These are phyloP conservation scores for Tragulus kanchil DNA, from an alignment of 2,113 vertebrate species.

Conservation along the genomic window DNA sequence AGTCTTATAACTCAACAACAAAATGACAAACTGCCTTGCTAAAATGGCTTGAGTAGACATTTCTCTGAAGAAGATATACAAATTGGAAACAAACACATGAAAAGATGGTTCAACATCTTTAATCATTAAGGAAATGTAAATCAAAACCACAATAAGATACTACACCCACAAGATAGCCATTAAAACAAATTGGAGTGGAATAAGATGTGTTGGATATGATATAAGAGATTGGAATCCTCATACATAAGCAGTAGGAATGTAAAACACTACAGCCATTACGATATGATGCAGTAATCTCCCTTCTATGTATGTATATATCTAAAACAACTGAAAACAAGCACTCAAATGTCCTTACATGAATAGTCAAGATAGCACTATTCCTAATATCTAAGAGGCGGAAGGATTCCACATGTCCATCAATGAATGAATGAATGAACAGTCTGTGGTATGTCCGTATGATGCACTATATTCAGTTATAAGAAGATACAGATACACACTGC, in stretches of 20 bases:
- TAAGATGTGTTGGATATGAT: background rate
- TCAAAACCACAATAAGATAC: background rate
- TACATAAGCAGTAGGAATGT: background rate
- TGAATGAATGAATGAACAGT: background rate
- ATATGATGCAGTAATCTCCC: background rate
- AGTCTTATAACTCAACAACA: conserved; percentile 16
- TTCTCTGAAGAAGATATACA: background rate
- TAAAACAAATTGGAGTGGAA: background rate
- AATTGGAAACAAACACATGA: background rate
- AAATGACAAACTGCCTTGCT: background rate
- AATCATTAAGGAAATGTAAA: background rate
- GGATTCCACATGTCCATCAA: background rate
- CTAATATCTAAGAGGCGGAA: background rate
- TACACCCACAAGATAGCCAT: background rate
- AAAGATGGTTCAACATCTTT: background rate
- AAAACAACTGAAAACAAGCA: background rate
- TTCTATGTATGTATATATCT: background rate
- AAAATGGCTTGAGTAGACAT: background rate
- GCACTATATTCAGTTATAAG: background rate
- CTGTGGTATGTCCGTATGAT: background rate
- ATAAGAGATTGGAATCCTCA: background rate
- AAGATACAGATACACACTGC: background rate
- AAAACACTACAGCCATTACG: background rate
- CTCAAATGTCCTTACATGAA: background rate
- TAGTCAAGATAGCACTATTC: background rate